Evolutionary conservation across 2,113 vertebrate species (phyloP).

Genomic region (Hippocampus comes): DNA sequence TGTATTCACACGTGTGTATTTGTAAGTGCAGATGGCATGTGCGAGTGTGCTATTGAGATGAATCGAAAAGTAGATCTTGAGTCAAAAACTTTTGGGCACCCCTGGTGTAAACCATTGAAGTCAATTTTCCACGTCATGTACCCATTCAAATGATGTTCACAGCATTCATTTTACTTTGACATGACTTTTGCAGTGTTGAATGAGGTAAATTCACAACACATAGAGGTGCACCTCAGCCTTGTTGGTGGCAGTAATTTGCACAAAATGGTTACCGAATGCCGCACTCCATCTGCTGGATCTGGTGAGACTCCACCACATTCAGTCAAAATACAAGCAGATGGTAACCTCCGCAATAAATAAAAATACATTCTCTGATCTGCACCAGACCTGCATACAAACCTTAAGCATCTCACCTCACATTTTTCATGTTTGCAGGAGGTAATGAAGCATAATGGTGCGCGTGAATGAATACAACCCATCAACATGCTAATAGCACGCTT

Average conservation of each 20-base stretch:
- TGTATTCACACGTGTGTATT: too few species aligned
- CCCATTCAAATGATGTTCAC: neutral
- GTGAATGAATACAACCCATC: neutral
- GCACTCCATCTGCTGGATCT: neutral
- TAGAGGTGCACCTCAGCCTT: neutral
- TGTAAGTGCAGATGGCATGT: too few species aligned
- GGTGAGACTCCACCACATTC: neutral
- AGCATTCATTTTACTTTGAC: neutral
- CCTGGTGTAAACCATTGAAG: too few species aligned
- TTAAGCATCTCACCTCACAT: neutral
- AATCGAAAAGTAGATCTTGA: neutral
- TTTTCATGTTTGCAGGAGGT: neutral
- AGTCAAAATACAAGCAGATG: neutral
- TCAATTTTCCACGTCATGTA: neutral
- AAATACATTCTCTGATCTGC: neutral
- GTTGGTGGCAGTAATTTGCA: neutral
- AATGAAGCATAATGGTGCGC: neutral
- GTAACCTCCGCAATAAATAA: neutral
- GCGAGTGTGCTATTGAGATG: neutral
- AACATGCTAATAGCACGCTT: slow-evolving; percentile 33
- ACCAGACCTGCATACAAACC: neutral
- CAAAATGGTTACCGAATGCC: neutral
- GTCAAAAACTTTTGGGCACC: too few species aligned
- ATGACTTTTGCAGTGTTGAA: neutral
- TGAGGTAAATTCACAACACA: neutral